Conservation (phyloP, 2,888 invertebrate species). For the Habroteleia sp. region DNA sequence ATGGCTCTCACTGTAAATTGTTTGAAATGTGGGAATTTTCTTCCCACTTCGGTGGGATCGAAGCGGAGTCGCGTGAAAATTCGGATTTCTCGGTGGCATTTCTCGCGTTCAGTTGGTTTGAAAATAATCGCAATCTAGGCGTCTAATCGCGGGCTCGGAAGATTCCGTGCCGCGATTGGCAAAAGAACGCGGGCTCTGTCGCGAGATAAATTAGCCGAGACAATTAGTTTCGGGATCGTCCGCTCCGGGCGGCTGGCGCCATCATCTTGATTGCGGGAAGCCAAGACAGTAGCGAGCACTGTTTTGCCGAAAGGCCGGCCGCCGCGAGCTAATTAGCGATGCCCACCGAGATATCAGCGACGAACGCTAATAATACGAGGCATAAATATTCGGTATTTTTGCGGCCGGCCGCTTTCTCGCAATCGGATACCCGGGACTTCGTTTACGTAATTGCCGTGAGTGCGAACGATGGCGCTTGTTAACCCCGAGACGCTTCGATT, state of each 20-base stretch:
- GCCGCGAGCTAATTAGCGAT: constrained; percentile 80
- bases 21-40: too few species aligned
- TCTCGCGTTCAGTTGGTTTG: constrained; percentile 3
- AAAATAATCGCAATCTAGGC: constrained; percentile 22
- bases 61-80: constrained; percentile 30
- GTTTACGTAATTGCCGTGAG: constrained; percentile 63
- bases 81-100: constrained; percentile 3
- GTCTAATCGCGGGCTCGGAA: constrained; percentile 54
- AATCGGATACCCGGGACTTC: constrained; percentile 40
- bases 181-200: constrained; percentile 74
- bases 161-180: constrained; percentile 67
- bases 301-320: constrained; percentile 78
- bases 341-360: constrained; percentile 79
- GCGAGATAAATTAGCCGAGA: constrained; percentile 80
- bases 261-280: constrained; percentile 79
- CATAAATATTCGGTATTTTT: constrained; percentile 80
- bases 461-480: constrained; percentile 66
- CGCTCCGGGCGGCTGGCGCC: constrained; percentile 80
- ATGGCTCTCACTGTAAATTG: too few species aligned
- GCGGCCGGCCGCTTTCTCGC: constrained; percentile 65
- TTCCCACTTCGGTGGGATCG: too few species aligned
- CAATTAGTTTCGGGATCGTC: constrained; percentile 81
- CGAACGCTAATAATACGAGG: constrained; percentile 79
- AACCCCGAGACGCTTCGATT: constrained; percentile 66
- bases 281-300: constrained; percentile 80